Evolutionary conservation across 2,888 invertebrate genomes (phyloP).

Genomic region (Brenthis hecate): DNA sequence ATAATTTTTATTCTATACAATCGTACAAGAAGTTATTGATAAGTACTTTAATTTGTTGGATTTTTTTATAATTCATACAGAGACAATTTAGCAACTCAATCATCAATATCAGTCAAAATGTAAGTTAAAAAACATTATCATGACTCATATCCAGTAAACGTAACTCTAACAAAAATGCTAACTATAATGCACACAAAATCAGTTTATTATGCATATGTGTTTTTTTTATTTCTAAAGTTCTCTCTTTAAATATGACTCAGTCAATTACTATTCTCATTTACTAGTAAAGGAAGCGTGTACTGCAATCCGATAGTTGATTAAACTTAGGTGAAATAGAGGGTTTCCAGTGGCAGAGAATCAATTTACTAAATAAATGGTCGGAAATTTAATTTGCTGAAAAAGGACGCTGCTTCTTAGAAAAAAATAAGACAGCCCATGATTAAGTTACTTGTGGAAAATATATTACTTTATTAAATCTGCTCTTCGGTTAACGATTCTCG

Average conservation of each 20-base stretch:
- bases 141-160: too few species aligned
- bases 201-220: too few species aligned
- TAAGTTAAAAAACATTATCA: too few species aligned
- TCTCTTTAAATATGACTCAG: too few species aligned
- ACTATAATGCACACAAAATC: too few species aligned
- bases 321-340: constrained; percentile 21
- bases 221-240: too few species aligned
- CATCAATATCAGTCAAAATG: too few species aligned
- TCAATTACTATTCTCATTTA: constrained; percentile 2
- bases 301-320: constrained; percentile 30
- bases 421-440: constrained; percentile 31
- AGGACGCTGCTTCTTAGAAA: constrained; percentile 23
- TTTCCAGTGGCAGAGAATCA: constrained; percentile 24
- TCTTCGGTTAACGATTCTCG: constrained; percentile 10
- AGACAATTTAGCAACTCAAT: too few species aligned
- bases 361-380: constrained; percentile 32
- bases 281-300: constrained; percentile 9
- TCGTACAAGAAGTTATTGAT: background rate
- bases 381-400: constrained; percentile 33
- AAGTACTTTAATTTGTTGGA: too few species aligned
- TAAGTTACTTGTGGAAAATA: constrained; percentile 19
- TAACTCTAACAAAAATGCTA: too few species aligned
- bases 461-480: constrained; percentile 19
- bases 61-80: too few species aligned
- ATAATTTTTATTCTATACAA: background rate